Evolutionary conservation across 2,113 vertebrate species (phyloP).

Genomic region (Pollachius pollachius): DNA sequence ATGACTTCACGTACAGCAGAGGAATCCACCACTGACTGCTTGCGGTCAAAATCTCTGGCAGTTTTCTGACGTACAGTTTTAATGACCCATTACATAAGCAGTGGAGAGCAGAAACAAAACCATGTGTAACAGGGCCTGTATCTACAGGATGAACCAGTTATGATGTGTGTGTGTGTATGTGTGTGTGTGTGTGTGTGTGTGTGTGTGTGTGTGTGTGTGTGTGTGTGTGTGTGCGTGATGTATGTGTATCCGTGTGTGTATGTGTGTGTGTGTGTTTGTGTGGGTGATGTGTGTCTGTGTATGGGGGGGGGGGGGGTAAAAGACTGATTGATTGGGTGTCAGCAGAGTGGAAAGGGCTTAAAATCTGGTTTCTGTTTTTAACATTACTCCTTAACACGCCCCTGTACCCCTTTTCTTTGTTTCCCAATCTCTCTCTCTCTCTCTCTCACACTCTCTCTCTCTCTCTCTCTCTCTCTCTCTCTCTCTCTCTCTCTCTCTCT

Average conservation of each 20-base stretch:
- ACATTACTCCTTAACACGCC: slow-evolving; percentile 28
- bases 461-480: not conserved
- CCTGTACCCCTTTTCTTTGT: not conserved
- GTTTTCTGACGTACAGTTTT: slow-evolving; percentile 31
- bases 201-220: not conserved
- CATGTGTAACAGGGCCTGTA: slow-evolving; percentile 31
- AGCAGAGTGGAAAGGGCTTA: slow-evolving; percentile 41
- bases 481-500: not conserved
- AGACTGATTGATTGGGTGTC: slow-evolving; percentile 61
- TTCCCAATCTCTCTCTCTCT: not conserved
- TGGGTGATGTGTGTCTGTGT: not conserved
- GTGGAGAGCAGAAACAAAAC: not conserved
- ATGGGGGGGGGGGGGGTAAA: not conserved
- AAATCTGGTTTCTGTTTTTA: slow-evolving; percentile 50
- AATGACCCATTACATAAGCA: slow-evolving; percentile 36
- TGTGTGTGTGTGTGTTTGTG: slow-evolving; percentile 11
- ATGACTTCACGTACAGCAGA: not conserved
- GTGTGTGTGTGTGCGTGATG: slow-evolving; percentile 11
- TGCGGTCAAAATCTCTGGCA: slow-evolving; percentile 23
- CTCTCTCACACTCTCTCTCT: slow-evolving; percentile 10
- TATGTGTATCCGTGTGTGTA: too few species aligned
- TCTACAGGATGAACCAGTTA: slow-evolving; percentile 27
- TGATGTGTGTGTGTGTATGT: slow-evolving; percentile 8
- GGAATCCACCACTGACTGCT: not conserved
- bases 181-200: too few species aligned